Conservation (phyloP, 2,888 invertebrate species). For the Caenorhabditis doughertyi region DNA sequence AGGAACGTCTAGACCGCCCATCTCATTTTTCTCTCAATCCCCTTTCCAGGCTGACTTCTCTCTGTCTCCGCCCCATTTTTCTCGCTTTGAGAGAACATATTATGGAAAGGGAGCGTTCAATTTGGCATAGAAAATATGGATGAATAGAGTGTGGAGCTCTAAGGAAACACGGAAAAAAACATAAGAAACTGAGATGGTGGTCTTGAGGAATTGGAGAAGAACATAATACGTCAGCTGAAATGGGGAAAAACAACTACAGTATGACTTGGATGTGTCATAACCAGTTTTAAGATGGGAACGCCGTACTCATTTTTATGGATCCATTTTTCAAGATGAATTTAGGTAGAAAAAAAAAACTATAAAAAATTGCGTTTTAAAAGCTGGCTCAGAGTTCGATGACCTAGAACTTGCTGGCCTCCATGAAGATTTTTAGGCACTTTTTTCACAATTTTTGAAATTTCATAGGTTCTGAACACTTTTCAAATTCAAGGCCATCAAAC, state of each 20-base stretch:
- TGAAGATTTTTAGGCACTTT: no score
- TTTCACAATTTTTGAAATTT: no score
- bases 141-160: background rate
- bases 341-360: no score
- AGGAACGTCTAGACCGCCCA: conserved; percentile 34
- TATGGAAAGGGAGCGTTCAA: conserved; percentile 3
- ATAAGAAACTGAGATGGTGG: background rate
- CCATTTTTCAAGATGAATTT: no score
- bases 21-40: background rate
- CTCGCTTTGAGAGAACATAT: conserved; percentile 5
- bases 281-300: no score
- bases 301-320: no score
- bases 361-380: no score
- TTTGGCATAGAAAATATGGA: conserved; percentile 10
- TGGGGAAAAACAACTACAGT: background rate
- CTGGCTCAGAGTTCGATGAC: no score
- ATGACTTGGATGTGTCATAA: background rate
- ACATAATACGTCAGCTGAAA: background rate
- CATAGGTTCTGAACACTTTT: no score
- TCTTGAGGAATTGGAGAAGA: background rate
- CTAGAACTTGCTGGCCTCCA: no score
- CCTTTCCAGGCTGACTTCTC: conserved; percentile 29
- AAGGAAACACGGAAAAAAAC: conserved; percentile 14
- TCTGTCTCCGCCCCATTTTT: background rate
- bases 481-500: no score